Evolutionary conservation across 2,113 vertebrate genomes (phyloP), one percentile per base, ranked within the genome.

Genomic region (Antennarius striatus): DNA sequence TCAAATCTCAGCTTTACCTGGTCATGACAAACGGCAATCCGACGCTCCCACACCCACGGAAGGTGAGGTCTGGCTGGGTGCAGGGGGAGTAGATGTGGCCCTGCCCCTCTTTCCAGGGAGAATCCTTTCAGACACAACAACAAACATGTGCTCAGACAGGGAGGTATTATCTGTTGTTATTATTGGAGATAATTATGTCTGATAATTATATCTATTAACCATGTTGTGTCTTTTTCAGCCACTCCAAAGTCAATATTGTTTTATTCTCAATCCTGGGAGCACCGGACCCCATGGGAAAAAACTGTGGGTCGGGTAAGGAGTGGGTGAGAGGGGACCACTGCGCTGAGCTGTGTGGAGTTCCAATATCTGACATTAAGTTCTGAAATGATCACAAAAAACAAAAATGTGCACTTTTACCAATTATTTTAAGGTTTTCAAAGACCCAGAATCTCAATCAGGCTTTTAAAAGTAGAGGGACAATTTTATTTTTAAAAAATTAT

Each of bases 231-330:
- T 68, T 68, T 76, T 77, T 82, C 67, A 63, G 57, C 69, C 39
- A 15, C 71, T 81, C 79, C 86, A 86, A 36, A 43, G 84, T 89
- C 85, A 91, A 89, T 89, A 83, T 91, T 91, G 56, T 88, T 81
- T 80, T 56, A 81, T 42, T 65, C 36, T 67, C 46, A 61, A 50
- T 68, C 56, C 73, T 74, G 61, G 72, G 73, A 69, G 59, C 43
- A 4, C 13, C 3, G 56, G 49, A 60, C 53, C 75, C 12, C 77
- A 71, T 65, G 71, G 70, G 76, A 69, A 86, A 86, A 77, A 45
- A 59, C 54, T 50, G 64, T 8, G 66, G 51, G 53, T 61, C 10
- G 36, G 46, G 32, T 45, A 17, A 48, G 16, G 29, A 15, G 16
- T 22, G n/a, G 16, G 39, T 70, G 42, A 56, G 10, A 12, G 16